Conservation (phyloP, 2,888 invertebrate genomes). For the Lutraria lutraria region DNA sequence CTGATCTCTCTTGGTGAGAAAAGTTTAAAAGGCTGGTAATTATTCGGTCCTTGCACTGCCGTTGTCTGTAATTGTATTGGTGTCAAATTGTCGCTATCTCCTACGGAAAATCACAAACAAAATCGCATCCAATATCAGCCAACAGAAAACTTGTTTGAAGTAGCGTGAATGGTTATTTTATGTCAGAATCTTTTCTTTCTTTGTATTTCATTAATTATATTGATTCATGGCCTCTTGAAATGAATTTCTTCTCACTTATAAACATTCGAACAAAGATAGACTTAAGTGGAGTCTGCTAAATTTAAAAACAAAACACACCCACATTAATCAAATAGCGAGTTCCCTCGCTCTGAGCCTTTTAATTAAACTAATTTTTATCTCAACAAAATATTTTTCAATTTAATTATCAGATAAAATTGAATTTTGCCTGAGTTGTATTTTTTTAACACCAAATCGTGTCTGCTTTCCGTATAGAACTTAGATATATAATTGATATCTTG, state of each 20-base stretch:
- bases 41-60: too few species aligned
- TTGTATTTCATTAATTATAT: constrained; percentile 8
- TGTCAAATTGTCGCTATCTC: too few species aligned
- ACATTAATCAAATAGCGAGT: neutral
- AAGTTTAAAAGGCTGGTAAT: too few species aligned
- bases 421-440: neutral
- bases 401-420: neutral
- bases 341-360: neutral
- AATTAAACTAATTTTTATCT: neutral
- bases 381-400: neutral
- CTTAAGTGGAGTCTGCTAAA: neutral
- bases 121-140: too few species aligned
- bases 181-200: neutral
- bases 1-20: too few species aligned
- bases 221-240: neutral
- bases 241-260: neutral
- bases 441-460: too few species aligned
- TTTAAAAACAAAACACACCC: neutral
- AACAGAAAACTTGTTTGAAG: too few species aligned
- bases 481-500: too few species aligned
- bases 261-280: neutral
- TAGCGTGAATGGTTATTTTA: too few species aligned
- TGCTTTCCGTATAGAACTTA: too few species aligned
- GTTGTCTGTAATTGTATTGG: too few species aligned
- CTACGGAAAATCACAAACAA: too few species aligned